Evolutionary conservation across 2,797 vertebrate species (phyloP), one percentile per base, ranked within the genome.

Genomic region (Chelidonichthys spinosus): DNA sequence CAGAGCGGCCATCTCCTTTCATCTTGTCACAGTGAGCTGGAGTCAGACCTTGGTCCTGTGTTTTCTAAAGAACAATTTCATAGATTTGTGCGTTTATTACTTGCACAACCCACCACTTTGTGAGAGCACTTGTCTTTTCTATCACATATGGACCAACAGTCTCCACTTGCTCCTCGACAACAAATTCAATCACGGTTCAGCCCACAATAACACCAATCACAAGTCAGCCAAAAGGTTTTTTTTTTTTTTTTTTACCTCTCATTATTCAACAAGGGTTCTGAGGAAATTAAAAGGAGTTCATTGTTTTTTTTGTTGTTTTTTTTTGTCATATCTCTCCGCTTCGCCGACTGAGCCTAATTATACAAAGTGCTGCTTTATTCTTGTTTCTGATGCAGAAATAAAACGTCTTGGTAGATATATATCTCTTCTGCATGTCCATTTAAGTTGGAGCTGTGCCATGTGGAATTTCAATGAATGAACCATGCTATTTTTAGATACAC

Each of bases 401-500:
- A 83, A 84, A 85, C 68, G 72, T 79, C 76, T 72, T 11, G 6
- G 59, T 65, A 35, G 50, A 82, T 58, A 46, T 63, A 65, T 85
- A 79, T 78, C 42, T 64, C 63, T 63, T 74, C 55, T 54, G 15
- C 18, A n/a, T 60, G 81, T 82, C 85, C 76, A 87, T 90, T 88
- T 83, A 50, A 73, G 59, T 58, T 77, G 63, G 66, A 78, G 63
- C 54, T 18, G 47, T 70, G 73, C 86, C 67, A 64, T 8, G 50
- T 64, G 49, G 89, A 90, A 92, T 94, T 85, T 83, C 86, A 93
- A 93, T 91, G 82, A 93, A 76, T 72, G 72, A 17, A 64, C 65
- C 8, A 36, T 5, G 58, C 80, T 93, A 93, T 92, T 91, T 92
- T 88, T 92, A 92, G 88, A 18, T 72, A 54, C 82, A 87, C 78